Percentiles rank a stretch among this genome's conserved stretches.
phyloP scores from a whole-genome alignment of 2,113 vertebrate genomes.

The Herpailurus yagouaroundi region DNA sequence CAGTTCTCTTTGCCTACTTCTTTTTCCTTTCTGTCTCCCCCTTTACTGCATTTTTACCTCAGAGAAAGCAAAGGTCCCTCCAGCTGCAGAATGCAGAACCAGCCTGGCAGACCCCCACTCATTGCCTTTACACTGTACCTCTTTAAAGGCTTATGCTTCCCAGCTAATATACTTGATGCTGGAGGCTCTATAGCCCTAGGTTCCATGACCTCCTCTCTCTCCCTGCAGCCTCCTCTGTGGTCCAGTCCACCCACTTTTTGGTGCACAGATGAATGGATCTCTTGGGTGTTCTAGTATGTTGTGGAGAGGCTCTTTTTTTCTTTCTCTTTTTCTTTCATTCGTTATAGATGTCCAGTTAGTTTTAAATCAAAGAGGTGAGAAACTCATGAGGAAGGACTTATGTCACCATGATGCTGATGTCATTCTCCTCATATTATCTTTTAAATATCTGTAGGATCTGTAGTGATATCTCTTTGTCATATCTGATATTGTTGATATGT shows the following conservation, averaged over 20 bases:
- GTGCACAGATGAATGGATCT: not conserved
- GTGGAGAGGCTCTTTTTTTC: not conserved
- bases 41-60: not conserved
- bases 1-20: not conserved
- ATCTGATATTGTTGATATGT: not conserved
- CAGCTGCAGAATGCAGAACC: not conserved
- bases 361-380: not conserved
- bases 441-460: slow-evolving; percentile 10
- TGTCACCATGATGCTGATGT: not conserved
- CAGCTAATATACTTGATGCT: not conserved
- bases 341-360: not conserved
- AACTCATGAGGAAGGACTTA: not conserved
- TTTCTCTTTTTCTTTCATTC: not conserved
- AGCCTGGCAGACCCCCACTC: not conserved
- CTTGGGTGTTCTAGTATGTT: not conserved
- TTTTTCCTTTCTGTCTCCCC: not conserved
- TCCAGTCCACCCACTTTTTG: not conserved
- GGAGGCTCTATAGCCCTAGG: not conserved
- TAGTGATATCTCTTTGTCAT: not conserved
- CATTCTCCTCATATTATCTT: not conserved
- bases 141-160: not conserved
- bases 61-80: not conserved
- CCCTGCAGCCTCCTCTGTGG: not conserved
- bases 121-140: not conserved
- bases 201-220: not conserved